Conservation (phyloP, 2,797 vertebrate genomes). For the Cheracebus regulus region DNA sequence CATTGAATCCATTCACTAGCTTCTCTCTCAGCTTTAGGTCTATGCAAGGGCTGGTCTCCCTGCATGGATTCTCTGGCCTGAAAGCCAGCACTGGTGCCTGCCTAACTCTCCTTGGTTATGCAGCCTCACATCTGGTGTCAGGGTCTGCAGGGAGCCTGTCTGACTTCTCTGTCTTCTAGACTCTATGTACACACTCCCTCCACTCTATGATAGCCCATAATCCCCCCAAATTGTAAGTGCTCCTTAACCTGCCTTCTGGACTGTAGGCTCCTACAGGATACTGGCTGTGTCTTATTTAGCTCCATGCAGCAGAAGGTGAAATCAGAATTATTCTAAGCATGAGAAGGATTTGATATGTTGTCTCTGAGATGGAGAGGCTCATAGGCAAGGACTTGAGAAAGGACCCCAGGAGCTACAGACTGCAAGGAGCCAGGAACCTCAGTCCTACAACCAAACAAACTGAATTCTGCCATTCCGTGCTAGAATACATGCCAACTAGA, state of each 20-base stretch:
- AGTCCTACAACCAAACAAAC: background rate
- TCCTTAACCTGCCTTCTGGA: background rate
- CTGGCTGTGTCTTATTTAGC: background rate
- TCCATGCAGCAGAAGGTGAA: too few relatives aligned
- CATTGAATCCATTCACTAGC: background rate
- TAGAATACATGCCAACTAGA: too few relatives aligned
- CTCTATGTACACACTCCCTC: accelerated
- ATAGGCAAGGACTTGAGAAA: accelerated
- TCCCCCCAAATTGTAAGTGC: too few relatives aligned
- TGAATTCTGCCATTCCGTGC: background rate
- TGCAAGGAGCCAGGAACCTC: too few relatives aligned
- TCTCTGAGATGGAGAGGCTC: too few relatives aligned
- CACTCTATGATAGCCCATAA: too few relatives aligned
- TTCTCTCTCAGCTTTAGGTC: background rate
- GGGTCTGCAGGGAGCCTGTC: background rate
- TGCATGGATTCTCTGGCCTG: background rate
- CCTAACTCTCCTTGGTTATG: background rate
- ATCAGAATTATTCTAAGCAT: background rate
- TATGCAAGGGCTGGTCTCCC: background rate
- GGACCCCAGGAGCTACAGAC: background rate
- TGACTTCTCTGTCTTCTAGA: background rate
- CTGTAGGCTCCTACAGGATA: background rate
- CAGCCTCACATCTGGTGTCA: background rate
- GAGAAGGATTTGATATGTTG: background rate
- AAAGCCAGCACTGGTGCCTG: accelerated